Evolutionary conservation across 2,113 vertebrate genomes (phyloP).

Genomic region (Corythaixoides concolor): DNA sequence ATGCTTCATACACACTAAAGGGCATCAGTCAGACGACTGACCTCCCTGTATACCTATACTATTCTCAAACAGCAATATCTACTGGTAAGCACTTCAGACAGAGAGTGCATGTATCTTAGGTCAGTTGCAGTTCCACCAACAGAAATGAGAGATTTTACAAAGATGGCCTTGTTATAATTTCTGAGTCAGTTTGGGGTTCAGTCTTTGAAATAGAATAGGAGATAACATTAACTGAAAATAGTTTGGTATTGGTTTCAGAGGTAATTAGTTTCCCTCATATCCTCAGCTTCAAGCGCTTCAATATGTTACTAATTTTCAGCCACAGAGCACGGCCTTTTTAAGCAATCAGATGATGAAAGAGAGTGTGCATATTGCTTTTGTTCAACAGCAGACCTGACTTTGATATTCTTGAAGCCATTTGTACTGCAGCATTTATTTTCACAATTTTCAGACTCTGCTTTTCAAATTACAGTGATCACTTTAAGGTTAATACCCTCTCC

Average conservation of each 20-base stretch:
- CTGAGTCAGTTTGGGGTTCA: background rate
- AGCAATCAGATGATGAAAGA: background rate
- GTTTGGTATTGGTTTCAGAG: background rate
- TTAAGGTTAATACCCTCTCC: background rate
- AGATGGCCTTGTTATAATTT: background rate
- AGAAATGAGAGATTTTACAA: background rate
- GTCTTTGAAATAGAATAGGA: background rate
- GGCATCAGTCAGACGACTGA: background rate
- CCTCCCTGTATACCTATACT: background rate
- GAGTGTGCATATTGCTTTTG: background rate
- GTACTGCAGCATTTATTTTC: background rate
- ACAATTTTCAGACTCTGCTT: background rate
- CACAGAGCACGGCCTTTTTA: background rate
- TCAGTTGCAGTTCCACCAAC: background rate
- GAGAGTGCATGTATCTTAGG: background rate
- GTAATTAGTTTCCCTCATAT: background rate
- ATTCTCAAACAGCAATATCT: background rate
- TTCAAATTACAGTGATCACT: background rate
- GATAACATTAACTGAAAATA: background rate
- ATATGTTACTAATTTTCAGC: constrained; percentile 5
- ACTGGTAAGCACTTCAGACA: background rate
- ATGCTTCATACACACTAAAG: background rate
- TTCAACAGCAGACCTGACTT: background rate
- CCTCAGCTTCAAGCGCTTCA: background rate
- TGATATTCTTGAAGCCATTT: background rate